These are phyloP conservation scores for Zonotrichia albicollis DNA, from an alignment of 2,797 vertebrate species.

Conservation along the genomic window DNA sequence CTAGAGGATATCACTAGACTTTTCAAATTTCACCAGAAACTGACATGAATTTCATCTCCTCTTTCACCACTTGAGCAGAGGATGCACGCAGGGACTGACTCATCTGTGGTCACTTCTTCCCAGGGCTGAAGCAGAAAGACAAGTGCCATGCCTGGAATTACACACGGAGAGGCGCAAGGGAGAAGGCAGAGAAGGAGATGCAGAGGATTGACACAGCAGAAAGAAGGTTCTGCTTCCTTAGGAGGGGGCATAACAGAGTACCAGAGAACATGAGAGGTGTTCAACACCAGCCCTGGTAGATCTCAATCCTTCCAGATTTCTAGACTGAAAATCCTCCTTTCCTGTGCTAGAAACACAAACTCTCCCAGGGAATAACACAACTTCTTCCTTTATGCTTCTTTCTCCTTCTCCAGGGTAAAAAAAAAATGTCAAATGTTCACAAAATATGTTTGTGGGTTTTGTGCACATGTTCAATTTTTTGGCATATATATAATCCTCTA, in stretches of 20 bases:
- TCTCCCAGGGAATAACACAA: not conserved
- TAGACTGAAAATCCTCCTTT: not conserved
- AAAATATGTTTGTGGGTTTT: not conserved
- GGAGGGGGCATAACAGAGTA: not conserved
- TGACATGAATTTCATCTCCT: not conserved
- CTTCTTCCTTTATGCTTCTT: not conserved
- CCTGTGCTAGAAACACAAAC: not conserved
- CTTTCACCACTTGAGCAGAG: not conserved
- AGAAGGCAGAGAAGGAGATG: not conserved
- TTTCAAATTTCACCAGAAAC: not conserved
- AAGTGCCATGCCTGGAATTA: not conserved
- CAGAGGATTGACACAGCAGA: not conserved
- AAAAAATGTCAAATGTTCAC: not conserved
- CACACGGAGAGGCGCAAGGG: not conserved
- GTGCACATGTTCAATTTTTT: not conserved
- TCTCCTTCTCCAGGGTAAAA: not conserved
- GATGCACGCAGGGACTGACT: not conserved
- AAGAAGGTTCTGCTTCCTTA: not conserved
- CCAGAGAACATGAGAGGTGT: not conserved
- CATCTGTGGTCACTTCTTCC: not conserved
- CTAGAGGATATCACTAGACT: not conserved
- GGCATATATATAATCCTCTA: not conserved
- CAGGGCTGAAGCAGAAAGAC: not conserved
- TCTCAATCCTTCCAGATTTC: not conserved
- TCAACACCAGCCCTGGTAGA: not conserved